phyloP scores from a whole-genome alignment of 2,113 vertebrate genomes.

The Ochotona princeps region DNA sequence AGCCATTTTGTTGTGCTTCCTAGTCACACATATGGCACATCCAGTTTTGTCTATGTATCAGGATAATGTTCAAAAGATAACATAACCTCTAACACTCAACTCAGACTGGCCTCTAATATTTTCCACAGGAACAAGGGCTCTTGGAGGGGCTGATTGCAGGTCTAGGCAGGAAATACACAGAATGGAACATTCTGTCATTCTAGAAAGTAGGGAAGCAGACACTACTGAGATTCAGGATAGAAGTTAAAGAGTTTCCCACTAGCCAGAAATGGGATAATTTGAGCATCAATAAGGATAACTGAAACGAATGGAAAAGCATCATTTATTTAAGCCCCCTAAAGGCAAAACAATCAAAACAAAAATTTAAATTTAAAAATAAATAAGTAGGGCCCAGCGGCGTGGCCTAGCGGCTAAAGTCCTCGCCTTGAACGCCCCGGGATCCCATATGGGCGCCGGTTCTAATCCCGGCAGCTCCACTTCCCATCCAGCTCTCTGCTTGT shows the following conservation, averaged over 20 bases:
- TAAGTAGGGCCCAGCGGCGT: too few relatives aligned
- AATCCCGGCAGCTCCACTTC: too few relatives aligned
- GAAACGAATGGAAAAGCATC: constrained; percentile 10
- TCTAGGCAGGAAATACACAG: background rate
- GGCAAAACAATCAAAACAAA: too few relatives aligned
- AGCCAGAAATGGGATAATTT: background rate
- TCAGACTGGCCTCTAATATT: background rate
- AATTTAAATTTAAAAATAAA: constrained; percentile 27
- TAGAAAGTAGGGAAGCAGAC: constrained; percentile 14
- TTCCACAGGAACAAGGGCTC: background rate
- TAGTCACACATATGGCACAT: background rate
- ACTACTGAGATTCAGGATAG: background rate
- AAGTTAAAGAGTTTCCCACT: constrained; percentile 14
- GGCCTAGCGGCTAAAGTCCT: too few relatives aligned
- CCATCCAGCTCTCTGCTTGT: too few relatives aligned
- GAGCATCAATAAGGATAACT: constrained; percentile 11
- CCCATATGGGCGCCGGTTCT: too few relatives aligned
- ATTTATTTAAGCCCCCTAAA: constrained; percentile 29
- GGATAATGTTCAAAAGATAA: constrained; percentile 13
- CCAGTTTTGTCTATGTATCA: background rate
- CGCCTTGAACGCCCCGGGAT: too few relatives aligned
- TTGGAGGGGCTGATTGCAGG: background rate
- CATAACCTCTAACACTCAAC: background rate
- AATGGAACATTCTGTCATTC: background rate
- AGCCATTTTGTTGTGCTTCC: background rate